Percentiles rank a stretch among this genome's conserved stretches.
Conservation (phyloP, 2,888 invertebrate genomes). For the Sympetrum striolatum region DNA sequence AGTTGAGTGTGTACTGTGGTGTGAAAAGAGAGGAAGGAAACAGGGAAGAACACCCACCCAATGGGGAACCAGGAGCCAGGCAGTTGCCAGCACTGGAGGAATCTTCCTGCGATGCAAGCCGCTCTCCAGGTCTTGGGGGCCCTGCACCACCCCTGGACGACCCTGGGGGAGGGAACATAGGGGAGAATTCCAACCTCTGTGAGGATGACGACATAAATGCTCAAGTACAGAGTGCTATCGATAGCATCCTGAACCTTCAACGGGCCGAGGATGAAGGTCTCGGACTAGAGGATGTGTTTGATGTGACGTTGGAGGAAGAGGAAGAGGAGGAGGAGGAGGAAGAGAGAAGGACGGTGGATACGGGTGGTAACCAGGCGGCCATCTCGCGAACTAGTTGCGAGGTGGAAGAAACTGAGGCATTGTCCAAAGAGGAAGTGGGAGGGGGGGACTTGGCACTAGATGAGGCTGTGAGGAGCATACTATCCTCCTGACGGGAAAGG, state of each 20-base stretch:
- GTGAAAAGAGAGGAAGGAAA: constrained; percentile 48
- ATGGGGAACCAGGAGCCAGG: constrained; percentile 16
- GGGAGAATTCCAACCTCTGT: constrained; percentile 36
- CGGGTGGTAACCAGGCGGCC: neutral
- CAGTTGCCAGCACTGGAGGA: neutral
- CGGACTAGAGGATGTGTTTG: neutral
- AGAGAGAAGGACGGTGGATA: constrained; percentile 46
- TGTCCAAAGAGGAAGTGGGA: constrained; percentile 30
- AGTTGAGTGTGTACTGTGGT: constrained; percentile 62
- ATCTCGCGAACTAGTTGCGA: neutral
- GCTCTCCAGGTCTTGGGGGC: constrained; percentile 23
- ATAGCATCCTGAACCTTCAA: constrained; percentile 78
- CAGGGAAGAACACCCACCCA: constrained; percentile 40
- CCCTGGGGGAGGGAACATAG: neutral
- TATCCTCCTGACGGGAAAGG: constrained; percentile 59
- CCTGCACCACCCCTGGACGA: neutral
- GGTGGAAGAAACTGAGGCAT: constrained; percentile 47
- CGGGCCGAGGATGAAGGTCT: constrained; percentile 56
- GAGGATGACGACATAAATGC: constrained; percentile 73
- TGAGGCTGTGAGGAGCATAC: constrained; percentile 65
- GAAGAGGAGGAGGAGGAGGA: constrained; percentile 11
- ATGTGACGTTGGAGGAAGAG: constrained; percentile 36
- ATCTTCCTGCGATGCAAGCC: constrained; percentile 31
- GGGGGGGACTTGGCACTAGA: constrained; percentile 60
- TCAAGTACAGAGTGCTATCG: constrained; percentile 81